Conservation (phyloP, 2,888 invertebrate genomes). For the Dryobota labecula region DNA sequence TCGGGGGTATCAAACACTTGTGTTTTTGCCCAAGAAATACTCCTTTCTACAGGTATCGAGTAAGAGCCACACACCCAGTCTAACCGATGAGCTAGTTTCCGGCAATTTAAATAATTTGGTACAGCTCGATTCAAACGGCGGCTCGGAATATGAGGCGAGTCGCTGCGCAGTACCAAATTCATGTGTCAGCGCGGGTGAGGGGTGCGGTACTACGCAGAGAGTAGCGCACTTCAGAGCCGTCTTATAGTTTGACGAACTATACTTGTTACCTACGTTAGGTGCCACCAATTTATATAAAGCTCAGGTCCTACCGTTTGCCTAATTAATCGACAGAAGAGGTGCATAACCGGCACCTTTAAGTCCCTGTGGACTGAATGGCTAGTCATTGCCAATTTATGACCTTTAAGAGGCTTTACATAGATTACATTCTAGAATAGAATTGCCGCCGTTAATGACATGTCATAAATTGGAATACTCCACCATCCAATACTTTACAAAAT, state of each 20-base stretch:
- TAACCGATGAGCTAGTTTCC: no score
- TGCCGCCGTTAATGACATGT: not conserved
- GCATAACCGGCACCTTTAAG: not conserved
- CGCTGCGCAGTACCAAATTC: no score
- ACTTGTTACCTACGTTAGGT: not conserved
- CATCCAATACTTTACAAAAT: conserved; percentile 14
- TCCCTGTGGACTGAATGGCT: no score
- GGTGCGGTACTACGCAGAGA: no score
- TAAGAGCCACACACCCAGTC: not conserved
- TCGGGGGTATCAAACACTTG: conserved; percentile 16
- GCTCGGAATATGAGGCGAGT: no score
- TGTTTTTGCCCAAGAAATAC: not conserved
- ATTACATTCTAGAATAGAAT: not conserved
- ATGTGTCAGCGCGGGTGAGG: no score
- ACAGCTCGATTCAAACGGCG: no score
- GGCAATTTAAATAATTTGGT: no score
- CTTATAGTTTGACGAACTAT: no score
- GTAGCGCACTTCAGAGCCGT: no score
- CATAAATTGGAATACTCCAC: conserved; percentile 4
- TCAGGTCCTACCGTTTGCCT: not conserved
- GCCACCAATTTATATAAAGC: not conserved
- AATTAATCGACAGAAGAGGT: not conserved
- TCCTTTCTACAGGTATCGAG: not conserved
- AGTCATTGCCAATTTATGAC: not conserved
- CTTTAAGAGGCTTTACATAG: not conserved